Evolutionary conservation across 2,797 vertebrate species (phyloP), one percentile per base, ranked within the genome.

Genomic region (Parambassis ranga): DNA sequence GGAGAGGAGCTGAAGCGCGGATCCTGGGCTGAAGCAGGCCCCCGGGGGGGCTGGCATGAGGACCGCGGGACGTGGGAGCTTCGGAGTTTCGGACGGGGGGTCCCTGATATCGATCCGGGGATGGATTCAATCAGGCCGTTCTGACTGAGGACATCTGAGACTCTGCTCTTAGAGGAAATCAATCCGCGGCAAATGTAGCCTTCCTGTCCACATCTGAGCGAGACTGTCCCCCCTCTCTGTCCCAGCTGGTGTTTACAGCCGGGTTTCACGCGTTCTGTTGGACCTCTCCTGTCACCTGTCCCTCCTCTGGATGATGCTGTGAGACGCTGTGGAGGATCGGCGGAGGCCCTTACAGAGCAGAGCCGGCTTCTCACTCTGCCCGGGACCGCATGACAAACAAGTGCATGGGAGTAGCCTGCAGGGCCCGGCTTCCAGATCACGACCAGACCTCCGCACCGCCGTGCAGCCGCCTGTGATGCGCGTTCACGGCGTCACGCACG

Each of bases 391-490:
- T 79, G 79, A 77, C 79, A 79, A 84, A 79, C 75, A 68, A 84
- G 82, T 87, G 79, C 64, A 84, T 66, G 86, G 87, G 88, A 90
- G 89, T 87, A 87, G 84, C 87, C 90, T 83, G 75, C 78, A 68
- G 84, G 85, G 79, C 83, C 86, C 79, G 79, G 79, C 76, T 71
- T 51, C 65, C 65, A 73, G 73, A 87, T 88, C 90, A 86, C 81
- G 85, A 87, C 79, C 85, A 52, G 27, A 33, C 67, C 70, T 63
- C 69, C 62, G 19, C 69, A 37, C 48, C 57, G 41, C 76, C 49
- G 41, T 43, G 1, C 6, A 33, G 51, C 43, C 71, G 57, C 60
- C 67, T 75, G 81, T 51, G 87, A 90, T 91, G 91, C 87, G 81
- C 80, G 69, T 83, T 69, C n/a, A 72, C 73, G 66, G 77, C 79